Percentiles rank a stretch among this genome's conserved stretches.
These are phyloP conservation scores for Triplophysa rosa DNA, from an alignment of 2,113 vertebrate species.

Conservation along the genomic window DNA sequence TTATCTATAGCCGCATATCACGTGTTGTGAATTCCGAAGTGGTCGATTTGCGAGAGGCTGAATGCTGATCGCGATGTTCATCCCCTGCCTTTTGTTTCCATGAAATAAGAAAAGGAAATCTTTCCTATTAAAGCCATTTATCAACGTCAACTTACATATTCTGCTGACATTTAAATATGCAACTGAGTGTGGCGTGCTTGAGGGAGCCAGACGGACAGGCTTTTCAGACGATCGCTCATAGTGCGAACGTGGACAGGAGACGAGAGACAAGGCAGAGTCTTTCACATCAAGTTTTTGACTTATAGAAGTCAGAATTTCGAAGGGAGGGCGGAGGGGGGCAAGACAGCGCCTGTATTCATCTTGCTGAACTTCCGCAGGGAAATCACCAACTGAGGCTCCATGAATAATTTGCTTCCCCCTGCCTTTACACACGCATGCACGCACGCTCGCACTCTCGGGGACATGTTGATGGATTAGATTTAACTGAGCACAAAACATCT, in stretches of 20 bases:
- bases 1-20: constrained; percentile 16
- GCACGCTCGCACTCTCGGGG: constrained; percentile 50
- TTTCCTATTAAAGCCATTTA: constrained; percentile 60
- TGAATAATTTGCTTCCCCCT: constrained; percentile 65
- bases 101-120: constrained; percentile 54
- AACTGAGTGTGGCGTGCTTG: constrained; percentile 56
- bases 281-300: constrained; percentile 65
- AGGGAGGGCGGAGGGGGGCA: constrained; percentile 37
- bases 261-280: constrained; percentile 64
- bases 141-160: constrained; percentile 66
- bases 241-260: constrained; percentile 47
- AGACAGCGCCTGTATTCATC: constrained; percentile 70
- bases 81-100: constrained; percentile 47
- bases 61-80: constrained; percentile 31
- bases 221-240: constrained; percentile 55
- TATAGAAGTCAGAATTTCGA: constrained; percentile 63
- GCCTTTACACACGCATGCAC: constrained; percentile 18
- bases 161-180: constrained; percentile 68
- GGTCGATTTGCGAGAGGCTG: constrained; percentile 1
- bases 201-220: constrained; percentile 45
- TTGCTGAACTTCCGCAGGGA: constrained; percentile 68
- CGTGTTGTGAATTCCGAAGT: constrained; percentile 36
- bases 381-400: constrained; percentile 65
- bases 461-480: constrained; percentile 66
- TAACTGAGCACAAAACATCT: constrained; percentile 60